Percentiles rank a stretch among this genome's conserved stretches.
phyloP scores from a whole-genome alignment of 2,888 invertebrate genomes.

The Stenodema calcarata region DNA sequence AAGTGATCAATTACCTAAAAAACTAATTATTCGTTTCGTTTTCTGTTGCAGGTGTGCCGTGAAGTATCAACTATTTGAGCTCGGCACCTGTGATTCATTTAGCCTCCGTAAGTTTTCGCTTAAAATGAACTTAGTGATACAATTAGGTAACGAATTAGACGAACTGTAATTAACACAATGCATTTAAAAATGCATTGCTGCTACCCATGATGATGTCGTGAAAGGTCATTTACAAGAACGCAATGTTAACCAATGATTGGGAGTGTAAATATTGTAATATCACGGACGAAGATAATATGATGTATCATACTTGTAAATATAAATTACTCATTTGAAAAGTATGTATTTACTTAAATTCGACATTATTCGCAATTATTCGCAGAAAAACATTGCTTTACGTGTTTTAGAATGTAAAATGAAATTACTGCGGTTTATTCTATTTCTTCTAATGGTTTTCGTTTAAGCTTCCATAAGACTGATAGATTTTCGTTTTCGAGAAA shows the following conservation, averaged over 20 bases:
- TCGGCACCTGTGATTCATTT: constrained; percentile 45
- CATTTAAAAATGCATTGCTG: background rate
- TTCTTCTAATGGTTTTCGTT: constrained; percentile 1
- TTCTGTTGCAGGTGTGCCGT: constrained; percentile 32
- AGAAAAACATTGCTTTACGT: constrained; percentile 34
- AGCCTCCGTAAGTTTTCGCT: constrained; percentile 35
- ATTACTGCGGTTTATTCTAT: background rate
- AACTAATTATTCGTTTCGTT: background rate
- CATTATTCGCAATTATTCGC: background rate
- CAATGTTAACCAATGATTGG: background rate
- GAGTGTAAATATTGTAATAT: background rate
- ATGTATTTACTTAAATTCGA: background rate
- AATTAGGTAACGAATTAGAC: constrained; percentile 34
- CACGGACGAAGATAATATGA: background rate
- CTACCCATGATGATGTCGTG: background rate
- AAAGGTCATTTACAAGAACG: background rate
- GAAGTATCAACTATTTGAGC: background rate
- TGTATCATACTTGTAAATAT: constrained; percentile 6
- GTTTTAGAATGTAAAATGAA: background rate
- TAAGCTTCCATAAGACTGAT: constrained; percentile 42
- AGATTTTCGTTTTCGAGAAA: constrained; percentile 1
- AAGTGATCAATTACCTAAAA: no score
- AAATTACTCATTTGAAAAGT: background rate
- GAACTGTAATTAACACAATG: background rate
- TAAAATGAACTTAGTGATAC: constrained; percentile 34